Base-by-base conservation (phyloP, 2,888 invertebrate genomes). In the Lepidochitona cinerea region DNA sequence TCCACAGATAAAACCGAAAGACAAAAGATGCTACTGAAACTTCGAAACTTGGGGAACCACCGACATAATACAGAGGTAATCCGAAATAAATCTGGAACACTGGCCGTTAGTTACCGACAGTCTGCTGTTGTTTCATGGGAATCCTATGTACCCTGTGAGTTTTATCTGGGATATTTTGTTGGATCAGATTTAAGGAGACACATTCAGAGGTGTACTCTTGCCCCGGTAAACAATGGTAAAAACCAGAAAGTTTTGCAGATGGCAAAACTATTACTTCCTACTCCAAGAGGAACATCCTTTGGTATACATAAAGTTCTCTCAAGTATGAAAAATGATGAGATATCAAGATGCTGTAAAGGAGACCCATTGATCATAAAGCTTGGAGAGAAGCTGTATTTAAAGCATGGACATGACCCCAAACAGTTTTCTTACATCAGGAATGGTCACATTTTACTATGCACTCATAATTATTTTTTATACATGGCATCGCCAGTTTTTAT, bases 21-120 rank as follows among this genome's bases (percentile, higher is more conserved):
- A 59, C 7, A 59, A 9, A 18, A 59, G 23, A 59, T 59, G 59
- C n/a, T 59, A 9, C 29, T 18, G 12, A 59, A 59, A 59, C 23
- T 59, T 7, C 59, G 52, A 12, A 70, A 70, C 33, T 23, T 32
- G 6, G 70, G 70, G 6, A 70, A 70, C 37, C 53, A 70, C 54
- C 54, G 26, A 6, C 70, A 70, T 35, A 70, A 53, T 26, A 18
- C 33, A 9, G 70, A 53, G 23, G 70, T 70, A 26, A 70, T 70
- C 26, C 29, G 33, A 12, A 53, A 70, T 6, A 41, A 41, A 49
- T 37, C 37, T 9, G 70, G 70, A 14, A 32, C 54, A 18, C 32
- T 70, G 37, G 29, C 53, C 29, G 53, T 54, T 53, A 53, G 33
- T 29, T 54, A 70, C 33, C 23, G 70, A 35, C 70, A 49, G 7